Percentiles rank a stretch among this genome's conserved stretches.
Conservation (phyloP, 2,113 vertebrate species). For the Anhinga anhinga region DNA sequence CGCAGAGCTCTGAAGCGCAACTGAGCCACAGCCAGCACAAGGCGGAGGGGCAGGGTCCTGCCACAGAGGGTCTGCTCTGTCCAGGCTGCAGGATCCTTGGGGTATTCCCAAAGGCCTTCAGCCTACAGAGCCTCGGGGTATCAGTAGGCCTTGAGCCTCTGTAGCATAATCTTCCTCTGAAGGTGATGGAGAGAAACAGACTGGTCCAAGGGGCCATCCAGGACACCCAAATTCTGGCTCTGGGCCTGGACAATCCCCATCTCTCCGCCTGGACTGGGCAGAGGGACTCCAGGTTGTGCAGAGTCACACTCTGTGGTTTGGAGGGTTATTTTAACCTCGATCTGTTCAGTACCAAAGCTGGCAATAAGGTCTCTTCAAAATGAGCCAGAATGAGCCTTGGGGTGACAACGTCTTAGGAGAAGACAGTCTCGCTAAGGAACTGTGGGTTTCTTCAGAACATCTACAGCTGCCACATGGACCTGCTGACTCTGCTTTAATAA, state of each 20-base stretch:
- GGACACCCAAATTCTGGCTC: neutral
- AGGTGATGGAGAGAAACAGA: neutral
- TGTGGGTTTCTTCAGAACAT: neutral
- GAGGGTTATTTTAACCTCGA: neutral
- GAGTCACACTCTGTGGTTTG: neutral
- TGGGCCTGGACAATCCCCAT: neutral
- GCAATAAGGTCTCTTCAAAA: neutral
- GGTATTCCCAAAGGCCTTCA: neutral
- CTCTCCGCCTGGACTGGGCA: neutral
- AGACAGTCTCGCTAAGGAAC: neutral
- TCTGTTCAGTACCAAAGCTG: neutral
- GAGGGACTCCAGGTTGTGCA: neutral
- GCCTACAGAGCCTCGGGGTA: neutral
- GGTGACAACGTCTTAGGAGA: neutral
- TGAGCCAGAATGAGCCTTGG: neutral
- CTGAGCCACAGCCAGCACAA: accelerated
- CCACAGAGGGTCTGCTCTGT: neutral
- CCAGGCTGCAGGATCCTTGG: neutral
- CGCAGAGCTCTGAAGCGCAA: accelerated
- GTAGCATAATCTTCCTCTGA: neutral
- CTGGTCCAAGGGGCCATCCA: neutral
- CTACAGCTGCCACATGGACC: neutral
- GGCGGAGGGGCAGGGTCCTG: no score
- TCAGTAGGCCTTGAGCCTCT: neutral
- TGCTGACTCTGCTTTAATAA: neutral